These are phyloP conservation scores for Rallus limicola DNA, from an alignment of 2,113 vertebrate species.

Conservation along the genomic window DNA sequence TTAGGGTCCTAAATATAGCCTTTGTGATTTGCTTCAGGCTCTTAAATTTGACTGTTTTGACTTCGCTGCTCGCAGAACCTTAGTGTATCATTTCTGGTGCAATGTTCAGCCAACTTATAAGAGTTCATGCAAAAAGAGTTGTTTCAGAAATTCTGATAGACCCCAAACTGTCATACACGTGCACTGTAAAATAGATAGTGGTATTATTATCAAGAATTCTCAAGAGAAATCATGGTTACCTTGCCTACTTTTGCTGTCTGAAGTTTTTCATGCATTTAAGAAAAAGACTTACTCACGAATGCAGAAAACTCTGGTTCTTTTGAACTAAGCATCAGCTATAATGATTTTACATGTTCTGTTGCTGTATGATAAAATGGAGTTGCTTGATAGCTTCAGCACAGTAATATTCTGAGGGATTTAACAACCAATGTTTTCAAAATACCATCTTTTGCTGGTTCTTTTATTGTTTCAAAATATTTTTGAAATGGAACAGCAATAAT, in stretches of 20 bases:
- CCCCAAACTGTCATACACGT: constrained; percentile 29
- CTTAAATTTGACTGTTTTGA: constrained; percentile 43
- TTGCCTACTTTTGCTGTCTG: constrained; percentile 30
- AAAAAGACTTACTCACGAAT: constrained; percentile 3
- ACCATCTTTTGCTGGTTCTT: neutral
- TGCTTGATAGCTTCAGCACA: neutral
- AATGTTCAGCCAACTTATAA: neutral
- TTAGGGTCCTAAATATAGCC: constrained; percentile 57
- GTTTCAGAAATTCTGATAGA: constrained; percentile 40
- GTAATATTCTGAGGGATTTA: neutral
- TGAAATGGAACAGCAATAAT: neutral
- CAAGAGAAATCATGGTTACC: constrained; percentile 9
- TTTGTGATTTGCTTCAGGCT: constrained; percentile 56
- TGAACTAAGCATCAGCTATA: neutral
- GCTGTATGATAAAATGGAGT: neutral
- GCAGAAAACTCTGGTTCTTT: neutral
- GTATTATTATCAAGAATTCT: constrained; percentile 34
- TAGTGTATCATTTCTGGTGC: constrained; percentile 8
- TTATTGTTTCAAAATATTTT: constrained; percentile 45
- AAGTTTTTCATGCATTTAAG: constrained; percentile 48
- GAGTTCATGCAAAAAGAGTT: neutral
- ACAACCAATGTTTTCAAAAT: neutral
- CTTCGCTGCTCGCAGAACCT: neutral
- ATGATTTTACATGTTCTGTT: neutral
- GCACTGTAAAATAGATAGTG: neutral